Evolutionary conservation across 2,888 invertebrate species (phyloP).

Genomic region (Mythimna pallens): DNA sequence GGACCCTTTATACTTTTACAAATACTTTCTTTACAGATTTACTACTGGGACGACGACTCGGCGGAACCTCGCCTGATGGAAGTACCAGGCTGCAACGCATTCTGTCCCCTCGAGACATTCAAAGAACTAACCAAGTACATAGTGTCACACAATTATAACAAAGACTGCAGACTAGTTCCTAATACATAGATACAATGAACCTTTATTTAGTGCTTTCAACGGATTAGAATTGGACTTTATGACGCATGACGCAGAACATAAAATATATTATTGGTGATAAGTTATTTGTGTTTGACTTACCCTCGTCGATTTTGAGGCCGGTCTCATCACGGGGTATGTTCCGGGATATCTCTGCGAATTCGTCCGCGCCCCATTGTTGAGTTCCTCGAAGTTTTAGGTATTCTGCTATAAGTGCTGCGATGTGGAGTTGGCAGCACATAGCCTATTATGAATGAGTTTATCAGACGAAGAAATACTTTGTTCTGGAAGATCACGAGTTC

Average conservation of each 20-base stretch:
- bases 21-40: conserved; percentile 81
- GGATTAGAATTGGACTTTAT: conserved; percentile 69
- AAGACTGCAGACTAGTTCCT: conserved; percentile 84
- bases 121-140: conserved; percentile 85
- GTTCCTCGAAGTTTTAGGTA: conserved; percentile 95
- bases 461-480: too few species aligned
- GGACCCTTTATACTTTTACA: conserved; percentile 12
- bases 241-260: conserved; percentile 63
- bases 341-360: conserved; percentile 95
- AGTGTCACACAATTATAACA: conserved; percentile 82
- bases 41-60: conserved; percentile 89
- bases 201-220: conserved; percentile 52
- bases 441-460: conserved; percentile 90
- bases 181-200: conserved; percentile 60
- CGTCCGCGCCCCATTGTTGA: conserved; percentile 96
- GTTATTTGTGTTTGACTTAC: conserved; percentile 81
- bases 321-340: conserved; percentile 97
- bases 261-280: conserved; percentile 65
- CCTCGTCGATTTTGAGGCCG: conserved; percentile 95
- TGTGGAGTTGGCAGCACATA: conserved; percentile 98
- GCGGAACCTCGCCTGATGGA: conserved; percentile 86
- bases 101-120: conserved; percentile 90
- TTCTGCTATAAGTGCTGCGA: conserved; percentile 98
- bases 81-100: conserved; percentile 88
- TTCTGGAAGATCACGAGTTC: too few species aligned